These are phyloP conservation scores for Drosophila pullipes DNA, from an alignment of 2,888 invertebrate genomes.

Conservation along the genomic window DNA sequence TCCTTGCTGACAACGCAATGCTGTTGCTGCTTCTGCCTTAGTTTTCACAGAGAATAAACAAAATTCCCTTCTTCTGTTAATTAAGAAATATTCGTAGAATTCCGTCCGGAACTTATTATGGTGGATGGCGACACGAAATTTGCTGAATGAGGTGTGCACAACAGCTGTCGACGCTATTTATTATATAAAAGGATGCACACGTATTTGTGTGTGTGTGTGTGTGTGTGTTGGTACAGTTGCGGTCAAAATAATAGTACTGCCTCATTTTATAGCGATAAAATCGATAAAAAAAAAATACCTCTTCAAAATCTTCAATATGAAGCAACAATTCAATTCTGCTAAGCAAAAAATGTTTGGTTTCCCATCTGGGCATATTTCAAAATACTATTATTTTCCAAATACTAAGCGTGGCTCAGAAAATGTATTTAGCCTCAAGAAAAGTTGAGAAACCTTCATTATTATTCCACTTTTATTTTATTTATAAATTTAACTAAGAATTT, in stretches of 20 bases:
- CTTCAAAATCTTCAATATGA: not conserved
- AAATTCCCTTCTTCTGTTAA: not conserved
- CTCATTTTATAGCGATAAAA: not conserved
- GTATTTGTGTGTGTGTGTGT: not conserved
- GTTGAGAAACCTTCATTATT: not conserved
- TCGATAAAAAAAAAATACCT: not conserved
- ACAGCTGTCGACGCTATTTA: slow-evolving; percentile 24
- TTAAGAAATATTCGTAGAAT: not conserved
- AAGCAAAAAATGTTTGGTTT: not conserved
- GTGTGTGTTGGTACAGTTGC: not conserved
- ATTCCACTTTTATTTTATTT: not conserved
- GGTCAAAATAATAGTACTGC: not conserved
- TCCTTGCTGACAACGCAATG: not conserved
- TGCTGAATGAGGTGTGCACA: not conserved
- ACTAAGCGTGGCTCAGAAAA: not conserved
- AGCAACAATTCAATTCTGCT: not conserved
- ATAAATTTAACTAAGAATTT: not conserved
- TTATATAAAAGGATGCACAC: slow-evolving; percentile 14
- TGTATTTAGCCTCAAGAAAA: fast-evolving
- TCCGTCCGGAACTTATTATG: not conserved
- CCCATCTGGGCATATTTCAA: too few relatives aligned
- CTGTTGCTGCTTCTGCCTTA: not conserved
- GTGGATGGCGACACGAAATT: not conserved
- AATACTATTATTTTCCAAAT: too few relatives aligned
- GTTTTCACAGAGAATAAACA: not conserved